These are phyloP conservation scores for Lota lota DNA, from an alignment of 2,113 vertebrate species.

Conservation along the genomic window DNA sequence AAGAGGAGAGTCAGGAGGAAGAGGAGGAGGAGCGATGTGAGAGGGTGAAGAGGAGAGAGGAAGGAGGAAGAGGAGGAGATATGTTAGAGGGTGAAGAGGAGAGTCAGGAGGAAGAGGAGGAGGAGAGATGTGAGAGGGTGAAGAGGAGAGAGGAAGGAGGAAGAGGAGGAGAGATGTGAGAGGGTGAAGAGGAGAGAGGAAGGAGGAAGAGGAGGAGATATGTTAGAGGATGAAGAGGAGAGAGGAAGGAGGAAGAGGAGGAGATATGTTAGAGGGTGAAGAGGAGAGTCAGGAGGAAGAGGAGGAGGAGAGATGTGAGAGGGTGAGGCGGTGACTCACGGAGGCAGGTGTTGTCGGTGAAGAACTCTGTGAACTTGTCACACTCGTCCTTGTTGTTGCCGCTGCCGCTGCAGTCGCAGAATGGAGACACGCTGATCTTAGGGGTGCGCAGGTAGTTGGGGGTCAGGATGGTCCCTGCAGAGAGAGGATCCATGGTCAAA, in stretches of 20 bases:
- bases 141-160: neutral
- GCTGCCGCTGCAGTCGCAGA: conserved; percentile 93
- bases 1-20: conserved; percentile 27
- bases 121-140: conserved; percentile 6
- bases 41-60: neutral
- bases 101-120: conserved; percentile 26
- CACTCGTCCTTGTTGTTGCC: conserved; percentile 92
- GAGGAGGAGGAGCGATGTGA: conserved; percentile 40
- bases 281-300: conserved; percentile 5
- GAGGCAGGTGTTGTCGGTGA: conserved; percentile 93
- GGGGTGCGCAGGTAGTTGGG: conserved; percentile 92
- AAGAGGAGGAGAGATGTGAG: neutral
- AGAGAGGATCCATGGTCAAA: conserved; percentile 3
- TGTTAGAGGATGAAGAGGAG: conserved; percentile 14
- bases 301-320: neutral
- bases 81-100: neutral
- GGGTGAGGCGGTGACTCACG: conserved; percentile 76
- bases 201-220: conserved; percentile 39
- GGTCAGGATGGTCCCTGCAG: conserved; percentile 90
- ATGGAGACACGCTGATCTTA: conserved; percentile 90
- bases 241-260: neutral
- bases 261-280: conserved; percentile 4
- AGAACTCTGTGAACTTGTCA: conserved; percentile 86
- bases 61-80: conserved; percentile 1
- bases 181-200: conserved; percentile 13